Evolutionary conservation across 2,888 invertebrate species (phyloP).

Genomic region (Gisinianus flammeolus): DNA sequence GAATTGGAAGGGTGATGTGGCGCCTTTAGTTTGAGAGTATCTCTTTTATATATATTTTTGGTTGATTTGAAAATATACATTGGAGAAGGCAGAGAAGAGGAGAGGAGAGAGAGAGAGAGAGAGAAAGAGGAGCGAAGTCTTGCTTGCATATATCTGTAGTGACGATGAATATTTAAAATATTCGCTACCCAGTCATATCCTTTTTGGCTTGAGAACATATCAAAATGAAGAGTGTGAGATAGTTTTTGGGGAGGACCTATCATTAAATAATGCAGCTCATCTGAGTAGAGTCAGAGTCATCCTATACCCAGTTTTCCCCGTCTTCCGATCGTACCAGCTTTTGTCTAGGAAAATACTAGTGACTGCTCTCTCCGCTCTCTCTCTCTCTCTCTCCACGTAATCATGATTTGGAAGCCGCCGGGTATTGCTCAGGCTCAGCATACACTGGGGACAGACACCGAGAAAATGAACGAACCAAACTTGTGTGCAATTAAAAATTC

Average conservation of each 20-base stretch:
- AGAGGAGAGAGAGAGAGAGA: constrained; percentile 24
- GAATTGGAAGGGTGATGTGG: background rate
- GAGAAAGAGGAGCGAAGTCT: constrained; percentile 29
- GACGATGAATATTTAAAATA: constrained; percentile 55
- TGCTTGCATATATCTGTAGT: too few relatives aligned
- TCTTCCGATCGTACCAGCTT: constrained; percentile 28
- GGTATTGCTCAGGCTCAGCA: constrained; percentile 48
- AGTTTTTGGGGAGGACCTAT: constrained; percentile 40
- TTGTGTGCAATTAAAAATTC: constrained; percentile 59
- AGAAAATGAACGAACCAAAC: constrained; percentile 54
- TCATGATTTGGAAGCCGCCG: constrained; percentile 55
- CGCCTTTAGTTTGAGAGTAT: background rate
- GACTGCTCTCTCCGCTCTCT: constrained; percentile 22
- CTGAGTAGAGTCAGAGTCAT: too few relatives aligned
- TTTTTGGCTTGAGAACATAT: constrained; percentile 51
- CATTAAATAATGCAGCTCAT: constrained; percentile 40
- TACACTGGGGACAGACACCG: constrained; percentile 51
- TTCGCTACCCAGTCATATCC: constrained; percentile 48
- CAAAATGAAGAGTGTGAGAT: constrained; percentile 47
- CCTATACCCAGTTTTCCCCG: constrained; percentile 10
- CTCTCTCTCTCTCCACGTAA: constrained; percentile 46
- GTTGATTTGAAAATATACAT: background rate
- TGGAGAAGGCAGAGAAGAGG: too few relatives aligned
- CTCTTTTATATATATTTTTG: constrained; percentile 14
- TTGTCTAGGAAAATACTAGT: constrained; percentile 35